A percentile compares a stretch with the other conserved stretches of the same genome.
Conservation (phyloP, 2,888 invertebrate genomes). For the Escarpia spicata region DNA sequence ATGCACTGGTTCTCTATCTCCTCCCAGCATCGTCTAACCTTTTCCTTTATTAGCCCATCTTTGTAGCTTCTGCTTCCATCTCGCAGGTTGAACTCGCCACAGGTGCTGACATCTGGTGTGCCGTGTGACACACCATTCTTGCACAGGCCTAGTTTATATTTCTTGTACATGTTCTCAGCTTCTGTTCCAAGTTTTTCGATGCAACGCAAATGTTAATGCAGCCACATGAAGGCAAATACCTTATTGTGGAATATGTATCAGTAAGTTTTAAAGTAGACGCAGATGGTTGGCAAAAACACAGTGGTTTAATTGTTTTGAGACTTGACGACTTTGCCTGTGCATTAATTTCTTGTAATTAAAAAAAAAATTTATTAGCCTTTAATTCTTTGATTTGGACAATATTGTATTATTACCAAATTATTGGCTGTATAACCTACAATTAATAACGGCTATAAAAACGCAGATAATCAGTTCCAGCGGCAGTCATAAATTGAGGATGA, state of each 20-base stretch:
- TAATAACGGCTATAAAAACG: too few species aligned
- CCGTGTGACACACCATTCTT: neutral
- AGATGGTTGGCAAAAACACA: too few species aligned
- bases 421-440: too few species aligned
- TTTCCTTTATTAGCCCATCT: neutral
- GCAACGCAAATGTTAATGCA: neutral
- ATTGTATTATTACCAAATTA: too few species aligned
- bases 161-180: neutral
- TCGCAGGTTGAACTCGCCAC: neutral
- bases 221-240: neutral
- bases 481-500: too few species aligned
- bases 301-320: too few species aligned
- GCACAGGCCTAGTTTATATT: neutral
- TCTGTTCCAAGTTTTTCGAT: too few species aligned
- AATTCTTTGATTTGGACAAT: too few species aligned
- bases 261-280: neutral
- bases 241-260: neutral
- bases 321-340: too few species aligned
- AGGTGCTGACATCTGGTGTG: neutral
- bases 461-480: too few species aligned
- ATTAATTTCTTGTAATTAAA: too few species aligned
- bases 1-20: neutral
- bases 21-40: neutral
- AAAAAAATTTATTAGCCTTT: too few species aligned
- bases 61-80: neutral